Evolutionary conservation across 2,797 vertebrate genomes (phyloP), one percentile per base, ranked within the genome.

Genomic region (Antrozous pallidus): DNA sequence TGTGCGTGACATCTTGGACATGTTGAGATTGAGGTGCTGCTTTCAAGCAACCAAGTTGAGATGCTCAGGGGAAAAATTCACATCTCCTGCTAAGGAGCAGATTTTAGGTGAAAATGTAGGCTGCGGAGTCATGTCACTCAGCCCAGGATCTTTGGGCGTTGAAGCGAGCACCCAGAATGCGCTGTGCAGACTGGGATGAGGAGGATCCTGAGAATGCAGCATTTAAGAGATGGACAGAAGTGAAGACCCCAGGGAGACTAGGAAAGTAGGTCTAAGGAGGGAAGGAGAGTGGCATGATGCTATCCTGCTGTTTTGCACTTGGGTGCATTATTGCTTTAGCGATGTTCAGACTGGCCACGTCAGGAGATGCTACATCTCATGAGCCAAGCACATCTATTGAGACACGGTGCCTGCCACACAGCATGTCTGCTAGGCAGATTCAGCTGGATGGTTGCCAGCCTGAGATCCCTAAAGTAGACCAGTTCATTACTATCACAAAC

Each of bases 341-440:
- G 51, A 51, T 77, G 82, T 95, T 69, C 78, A 1, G 1, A 5
- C 28, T 42, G 95, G 38, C 58, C 17, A n/a, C 10, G 22, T 31
- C 2, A 2, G 33, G 63, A 81, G 31, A 36, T 5, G 24, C 13
- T n/a, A 24, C 9, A 79, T 13, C 38, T 47, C 45, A 28, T 16
- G 31, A 45, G 38, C 38, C 45, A 16, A 65, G 38, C 12, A 77
- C 54, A 45, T 16, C 10, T 26, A 22, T 8, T 11, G n/a, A 22
- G 42, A 18, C 3, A 3, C 0, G 10, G 12, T 2, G 3, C 5
- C 2, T 4, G 31, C 28, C 61, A 69, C 33, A 42, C 12, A n/a
- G 45, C 20, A 9, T 8, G 12, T 40, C 54, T 67, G 7, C 11
- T 42, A 31, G 16, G 28, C 22, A 77, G 38, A 58, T 70, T 71